Evolutionary conservation across 1,140 invertebrate genomes (phyloP), one percentile per base, ranked within the genome.

Genomic region (Ostrea edulis): DNA sequence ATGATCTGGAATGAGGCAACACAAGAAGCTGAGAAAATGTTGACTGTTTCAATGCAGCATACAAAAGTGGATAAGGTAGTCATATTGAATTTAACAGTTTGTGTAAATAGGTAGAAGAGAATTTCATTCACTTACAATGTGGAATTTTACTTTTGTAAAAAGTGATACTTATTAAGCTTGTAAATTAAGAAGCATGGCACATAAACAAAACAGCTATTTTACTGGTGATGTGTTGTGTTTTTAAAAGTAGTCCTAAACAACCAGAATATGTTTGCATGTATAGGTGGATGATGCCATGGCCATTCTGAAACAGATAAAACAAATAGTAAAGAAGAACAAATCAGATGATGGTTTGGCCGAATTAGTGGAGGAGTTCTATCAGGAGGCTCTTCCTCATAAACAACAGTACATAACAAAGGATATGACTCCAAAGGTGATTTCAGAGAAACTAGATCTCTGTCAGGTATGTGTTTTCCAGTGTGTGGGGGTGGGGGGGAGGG

Each of bases 261-360:
- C 35, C 35, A 44, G 35, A 44, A 44, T 77, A 11, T 22, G 8
- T 77, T 81, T 81, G n/a, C 53, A 9, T 53, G n/a, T 83, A 9
- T 53, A 94, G 93, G 89, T 95, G 12, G 93, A 92, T 86, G 93
- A 95, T 83, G 94, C 94, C 11, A 93, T 93, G 88, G 90, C 90
- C 35, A 87, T 93, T n/a, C 77, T 95, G 65, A 35, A 90, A 9
- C 91, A 94, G 86, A 86, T 94, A 14, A 91, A 92, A 65, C 87
- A 93, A n/a, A 85, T 55, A 14, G 71, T 84, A 55, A 85, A 87
- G n/a, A 44, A 90, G 14, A 84, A 87, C 14, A 52, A 71, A 44
- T 86, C 85, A 81, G 85, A 84, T 12, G 62, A 88, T 14, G 0
- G n/a, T 35, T 35, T 91, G 29, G n/a, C 86, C 12, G 25, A 51